Conservation (phyloP, 2,113 vertebrate species). For the Brachypteracias leptosomus region DNA sequence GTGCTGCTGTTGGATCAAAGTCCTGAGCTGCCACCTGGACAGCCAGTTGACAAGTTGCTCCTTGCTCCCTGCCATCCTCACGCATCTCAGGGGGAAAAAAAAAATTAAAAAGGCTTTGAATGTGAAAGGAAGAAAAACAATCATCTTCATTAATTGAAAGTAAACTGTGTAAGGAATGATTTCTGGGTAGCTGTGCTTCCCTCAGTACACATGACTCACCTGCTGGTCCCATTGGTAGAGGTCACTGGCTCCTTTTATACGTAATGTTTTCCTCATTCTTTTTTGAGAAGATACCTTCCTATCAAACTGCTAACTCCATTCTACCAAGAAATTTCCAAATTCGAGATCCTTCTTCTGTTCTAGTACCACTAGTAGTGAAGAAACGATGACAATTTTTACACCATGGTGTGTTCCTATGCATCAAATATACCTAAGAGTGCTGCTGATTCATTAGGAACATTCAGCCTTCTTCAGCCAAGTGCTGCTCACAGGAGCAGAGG, state of each 20-base stretch:
- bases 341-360: background rate
- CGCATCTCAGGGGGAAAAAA: background rate
- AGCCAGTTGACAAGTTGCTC: background rate
- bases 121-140: background rate
- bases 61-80: background rate
- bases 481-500: background rate
- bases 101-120: background rate
- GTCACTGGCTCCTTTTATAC: background rate
- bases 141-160: background rate
- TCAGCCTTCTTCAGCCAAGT: background rate
- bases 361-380: background rate
- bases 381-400: background rate
- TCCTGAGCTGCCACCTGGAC: background rate
- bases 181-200: background rate
- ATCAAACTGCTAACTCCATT: background rate
- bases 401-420: background rate
- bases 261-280: background rate
- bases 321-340: background rate
- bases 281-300: background rate
- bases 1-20: background rate
- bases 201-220: background rate
- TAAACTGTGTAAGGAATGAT: background rate
- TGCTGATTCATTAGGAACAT: background rate
- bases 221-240: background rate
- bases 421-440: background rate